Evolutionary conservation across 2,797 vertebrate genomes (phyloP), one percentile per base, ranked within the genome.

Genomic region (Pogoniulus pusillus): DNA sequence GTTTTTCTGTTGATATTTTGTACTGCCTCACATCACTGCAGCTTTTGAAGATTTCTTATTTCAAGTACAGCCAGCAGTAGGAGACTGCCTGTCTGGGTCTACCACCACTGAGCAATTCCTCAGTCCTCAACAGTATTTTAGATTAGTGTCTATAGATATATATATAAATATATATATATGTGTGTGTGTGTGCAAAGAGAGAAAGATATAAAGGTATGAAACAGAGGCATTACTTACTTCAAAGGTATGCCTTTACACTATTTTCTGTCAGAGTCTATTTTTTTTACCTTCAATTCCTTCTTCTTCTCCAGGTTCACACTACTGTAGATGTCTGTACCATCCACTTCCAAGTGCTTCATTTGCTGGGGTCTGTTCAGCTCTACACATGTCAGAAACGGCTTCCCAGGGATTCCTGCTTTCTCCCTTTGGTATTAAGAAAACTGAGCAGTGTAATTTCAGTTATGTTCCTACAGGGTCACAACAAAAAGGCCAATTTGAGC

Each of bases 11-110:
- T 70, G 92, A 54, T 75, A 70, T 45, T 92, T 72, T 45, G 27
- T 66, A 45, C 27, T 59, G 85, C 34, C 49, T 90, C 69, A 51
- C 45, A 82, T 77, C 65, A 20, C 24, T 19, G 12, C 3, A 60
- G 57, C 65, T 87, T 91, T 87, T 92, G 79, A 94, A 78, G 79
- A 49, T 49, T 91, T 90, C 79, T 78, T 60, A 87, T 85, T 95
- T 92, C 73, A 94, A 89, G 76, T 49, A 75, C 1, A 89, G 87
- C 73, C 91, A 94, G 78, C 55, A 76, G 82, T 0, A 76, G 91
- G 82, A 94, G 82, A 72, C 85, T 81, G 70, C 30, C 73, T 95
- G 89, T 90, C 93, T 89, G 75, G n/a, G 93, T 87, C 84, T 75
- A 71, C 84, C 45, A 87, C 47, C 26, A 6, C 58, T 34, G 68